These are phyloP conservation scores for Clepsis dumicolana DNA, from an alignment of 2,888 invertebrate species.

Conservation along the genomic window DNA sequence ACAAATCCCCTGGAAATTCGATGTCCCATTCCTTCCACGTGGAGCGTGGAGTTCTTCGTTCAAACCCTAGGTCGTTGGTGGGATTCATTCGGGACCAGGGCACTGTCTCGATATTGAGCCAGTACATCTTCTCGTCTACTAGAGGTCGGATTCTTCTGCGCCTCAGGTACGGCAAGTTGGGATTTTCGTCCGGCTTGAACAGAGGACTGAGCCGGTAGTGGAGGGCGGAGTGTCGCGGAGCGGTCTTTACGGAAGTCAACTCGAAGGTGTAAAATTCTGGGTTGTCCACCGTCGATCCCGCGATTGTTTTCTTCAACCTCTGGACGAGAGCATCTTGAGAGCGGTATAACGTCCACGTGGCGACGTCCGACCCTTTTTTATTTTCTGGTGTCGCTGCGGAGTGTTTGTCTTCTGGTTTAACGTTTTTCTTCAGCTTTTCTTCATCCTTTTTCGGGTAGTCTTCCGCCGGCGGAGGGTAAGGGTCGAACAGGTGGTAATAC, in stretches of 20 bases:
- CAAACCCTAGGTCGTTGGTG: slow-evolving; percentile 71
- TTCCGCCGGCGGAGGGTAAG: slow-evolving; percentile 77
- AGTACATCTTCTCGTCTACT: slow-evolving; percentile 82
- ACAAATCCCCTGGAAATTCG: slow-evolving; percentile 89
- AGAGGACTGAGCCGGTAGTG: slow-evolving; percentile 77
- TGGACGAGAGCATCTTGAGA: slow-evolving; percentile 65
- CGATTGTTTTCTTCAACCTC: slow-evolving; percentile 64
- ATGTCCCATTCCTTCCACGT: slow-evolving; percentile 89
- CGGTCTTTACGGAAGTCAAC: slow-evolving; percentile 83
- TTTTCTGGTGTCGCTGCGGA: slow-evolving; percentile 18
- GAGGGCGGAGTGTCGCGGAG: slow-evolving; percentile 77
- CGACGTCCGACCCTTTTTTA: slow-evolving; percentile 51
- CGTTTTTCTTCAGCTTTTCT: slow-evolving; percentile 35
- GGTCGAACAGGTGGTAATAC: slow-evolving; percentile 87
- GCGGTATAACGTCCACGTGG: slow-evolving; percentile 80
- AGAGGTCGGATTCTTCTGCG: slow-evolving; percentile 61
- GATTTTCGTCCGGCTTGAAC: slow-evolving; percentile 75
- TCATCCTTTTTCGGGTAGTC: slow-evolving; percentile 42
- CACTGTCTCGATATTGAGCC: slow-evolving; percentile 72
- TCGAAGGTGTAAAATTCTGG: slow-evolving; percentile 86
- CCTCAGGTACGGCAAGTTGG: slow-evolving; percentile 70
- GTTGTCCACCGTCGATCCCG: slow-evolving; percentile 53
- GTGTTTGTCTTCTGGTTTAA: slow-evolving; percentile 50
- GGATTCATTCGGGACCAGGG: slow-evolving; percentile 77
- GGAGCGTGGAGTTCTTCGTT: slow-evolving; percentile 66